These are phyloP conservation scores for Megaustenia siamemsis DNA, from an alignment of 2,888 invertebrate species.

Conservation along the genomic window DNA sequence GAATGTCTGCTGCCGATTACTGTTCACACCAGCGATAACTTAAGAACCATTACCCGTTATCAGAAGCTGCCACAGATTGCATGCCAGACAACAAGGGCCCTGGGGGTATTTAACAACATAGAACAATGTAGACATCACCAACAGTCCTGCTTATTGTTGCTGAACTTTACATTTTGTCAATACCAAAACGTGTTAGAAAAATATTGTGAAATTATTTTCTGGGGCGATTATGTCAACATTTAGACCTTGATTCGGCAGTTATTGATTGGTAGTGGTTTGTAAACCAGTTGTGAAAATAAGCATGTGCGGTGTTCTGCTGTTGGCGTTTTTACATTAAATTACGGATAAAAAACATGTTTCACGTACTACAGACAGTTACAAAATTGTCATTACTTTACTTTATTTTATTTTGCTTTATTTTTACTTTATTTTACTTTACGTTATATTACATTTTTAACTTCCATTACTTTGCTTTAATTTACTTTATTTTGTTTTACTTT, in stretches of 20 bases:
- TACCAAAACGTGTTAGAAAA: neutral
- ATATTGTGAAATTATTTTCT: neutral
- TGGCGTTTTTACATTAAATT: too few species aligned
- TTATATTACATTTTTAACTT: too few species aligned
- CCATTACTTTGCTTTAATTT: too few species aligned
- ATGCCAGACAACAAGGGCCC: neutral
- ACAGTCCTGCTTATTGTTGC: constrained; percentile 2
- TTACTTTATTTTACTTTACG: too few species aligned
- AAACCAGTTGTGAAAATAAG: neutral
- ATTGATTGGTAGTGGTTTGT: neutral
- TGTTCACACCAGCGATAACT: too few species aligned
- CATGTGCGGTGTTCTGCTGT: too few species aligned
- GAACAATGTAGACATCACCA: neutral
- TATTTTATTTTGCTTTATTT: too few species aligned
- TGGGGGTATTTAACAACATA: neutral
- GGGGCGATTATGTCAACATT: neutral
- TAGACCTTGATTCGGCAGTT: neutral
- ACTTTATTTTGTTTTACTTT: too few species aligned
- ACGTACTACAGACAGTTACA: too few species aligned
- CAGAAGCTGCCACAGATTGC: neutral
- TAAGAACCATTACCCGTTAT: neutral
- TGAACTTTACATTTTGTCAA: constrained; percentile 7
- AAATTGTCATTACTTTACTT: too few species aligned
- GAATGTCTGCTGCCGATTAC: too few species aligned
- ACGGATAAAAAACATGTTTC: too few species aligned